A percentile compares a stretch with the other conserved stretches of the same genome.
Conservation (phyloP, 1,140 invertebrate species). For the Lordiphosa clarofinis region DNA sequence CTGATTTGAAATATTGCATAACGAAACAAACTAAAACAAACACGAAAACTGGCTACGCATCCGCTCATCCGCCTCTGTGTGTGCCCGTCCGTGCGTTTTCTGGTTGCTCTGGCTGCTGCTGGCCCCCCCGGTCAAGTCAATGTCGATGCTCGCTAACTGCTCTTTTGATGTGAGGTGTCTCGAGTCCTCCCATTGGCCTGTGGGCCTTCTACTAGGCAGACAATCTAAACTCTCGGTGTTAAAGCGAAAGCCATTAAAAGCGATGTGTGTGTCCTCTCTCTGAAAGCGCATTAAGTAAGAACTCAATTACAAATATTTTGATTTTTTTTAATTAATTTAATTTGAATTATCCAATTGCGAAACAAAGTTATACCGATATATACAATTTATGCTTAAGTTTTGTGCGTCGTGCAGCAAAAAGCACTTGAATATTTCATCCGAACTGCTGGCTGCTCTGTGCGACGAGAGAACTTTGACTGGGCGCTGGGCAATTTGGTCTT, state of each 20-base stretch:
- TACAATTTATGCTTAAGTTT: constrained; percentile 65
- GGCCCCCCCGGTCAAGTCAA: constrained; percentile 33
- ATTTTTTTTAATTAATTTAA: constrained; percentile 46
- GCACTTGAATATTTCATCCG: constrained; percentile 55
- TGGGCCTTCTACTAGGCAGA: constrained; percentile 54
- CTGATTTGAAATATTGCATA: constrained; percentile 23
- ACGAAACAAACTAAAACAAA: constrained; percentile 13
- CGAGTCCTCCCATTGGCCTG: constrained; percentile 57
- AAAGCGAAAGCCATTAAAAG: constrained; percentile 44
- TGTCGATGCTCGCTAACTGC: constrained; percentile 29
- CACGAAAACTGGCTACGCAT: constrained; percentile 33
- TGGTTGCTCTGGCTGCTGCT: constrained; percentile 41
- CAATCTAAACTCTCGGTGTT: constrained; percentile 69
- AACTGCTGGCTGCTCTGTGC: constrained; percentile 13
- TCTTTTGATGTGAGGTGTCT: constrained; percentile 62
- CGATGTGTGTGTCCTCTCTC: constrained; percentile 76
- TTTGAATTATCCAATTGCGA: constrained; percentile 28
- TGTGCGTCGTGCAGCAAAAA: constrained; percentile 53
- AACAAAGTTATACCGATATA: constrained; percentile 13
- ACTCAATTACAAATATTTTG: constrained; percentile 71
- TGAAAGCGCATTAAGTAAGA: constrained; percentile 78
- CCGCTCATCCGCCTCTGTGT: constrained; percentile 37
- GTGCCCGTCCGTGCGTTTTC: constrained; percentile 19
- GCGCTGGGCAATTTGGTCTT: constrained; percentile 18
- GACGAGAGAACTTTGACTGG: constrained; percentile 9